Base-by-base conservation (phyloP, 2,888 invertebrate genomes). In the Dryobota labecula region DNA sequence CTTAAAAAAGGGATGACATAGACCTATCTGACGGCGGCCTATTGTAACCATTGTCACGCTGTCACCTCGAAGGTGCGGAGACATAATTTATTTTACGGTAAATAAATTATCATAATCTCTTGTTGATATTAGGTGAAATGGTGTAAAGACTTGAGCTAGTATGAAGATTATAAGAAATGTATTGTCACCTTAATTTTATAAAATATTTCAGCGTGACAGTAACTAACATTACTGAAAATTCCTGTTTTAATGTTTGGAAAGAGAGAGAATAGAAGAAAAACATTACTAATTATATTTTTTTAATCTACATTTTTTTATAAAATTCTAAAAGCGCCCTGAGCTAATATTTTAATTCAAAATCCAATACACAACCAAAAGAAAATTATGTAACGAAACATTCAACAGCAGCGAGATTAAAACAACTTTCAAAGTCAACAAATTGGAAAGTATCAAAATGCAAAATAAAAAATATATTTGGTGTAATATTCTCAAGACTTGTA, bases 1-100 rank as follows among this genome's bases (percentile, higher is more conserved):
- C 84, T 85, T 84, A 86, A 88, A 88, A 80, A 88, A 87, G 87
- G 88, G 86, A 84, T 85, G 88, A 87, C 87, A 84, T 76, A 79
- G 77, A 81, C 76, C 80, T 85, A 87, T 86, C 86, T 84, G 82
- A 72, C 78, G 79, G 78, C 73, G 71, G 54, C 70, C 84, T 74
- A 86, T 86, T 86, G 86, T 86, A 64, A 60, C 74, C 79, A 84
- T 84, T 85, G 85, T 85, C 76, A 82, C 58, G 70, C 84, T 80
- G 85, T 78, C 85, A 85, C 80, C 70, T 76, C 76, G 54, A 72
- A 84, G 85, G 84, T 84, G 53, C 76, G 67, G 74, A 41, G 74
- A 82, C 80, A 81, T 86, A 80, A 81, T 86, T 81, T 86, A 82
- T 86, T 83, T 85, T 76, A 78, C 65, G 69, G 81, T 83, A 84